Evolutionary conservation across 2,888 invertebrate genomes (phyloP).

Genomic region (Cotesia congregata): DNA sequence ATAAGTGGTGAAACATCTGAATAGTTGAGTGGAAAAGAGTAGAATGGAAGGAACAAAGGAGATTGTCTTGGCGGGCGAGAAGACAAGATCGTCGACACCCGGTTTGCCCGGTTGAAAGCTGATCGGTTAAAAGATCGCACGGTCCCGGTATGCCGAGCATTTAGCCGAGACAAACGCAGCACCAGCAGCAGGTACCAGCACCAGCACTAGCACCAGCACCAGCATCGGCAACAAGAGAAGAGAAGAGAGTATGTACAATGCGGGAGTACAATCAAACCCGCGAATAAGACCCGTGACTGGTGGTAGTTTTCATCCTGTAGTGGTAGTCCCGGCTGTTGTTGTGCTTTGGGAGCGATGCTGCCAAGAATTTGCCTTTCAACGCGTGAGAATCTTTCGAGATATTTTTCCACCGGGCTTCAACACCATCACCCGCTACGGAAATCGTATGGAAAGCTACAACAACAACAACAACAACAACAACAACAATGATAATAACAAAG

Average conservation of each 20-base stretch:
- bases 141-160: constrained; percentile 40
- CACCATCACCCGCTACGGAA: constrained; percentile 34
- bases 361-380: constrained; percentile 40
- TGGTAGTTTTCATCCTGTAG: constrained; percentile 18
- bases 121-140: constrained; percentile 40
- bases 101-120: constrained; percentile 30
- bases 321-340: constrained; percentile 7
- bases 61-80: constrained; percentile 33
- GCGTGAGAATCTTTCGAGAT: constrained; percentile 52
- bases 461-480: constrained; percentile 6
- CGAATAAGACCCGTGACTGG: constrained; percentile 23
- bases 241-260: constrained; percentile 5
- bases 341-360: constrained; percentile 26
- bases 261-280: constrained; percentile 26
- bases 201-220: background rate
- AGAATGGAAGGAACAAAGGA: constrained; percentile 35
- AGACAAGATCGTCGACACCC: constrained; percentile 39
- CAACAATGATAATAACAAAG: constrained; percentile 10
- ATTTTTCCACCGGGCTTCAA: constrained; percentile 48
- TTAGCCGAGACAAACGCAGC: constrained; percentile 23
- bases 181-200: background rate
- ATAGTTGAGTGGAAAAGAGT: constrained; percentile 21
- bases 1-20: constrained; percentile 1
- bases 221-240: background rate
- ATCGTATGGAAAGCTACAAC: constrained; percentile 36